Conservation (phyloP, 2,113 vertebrate species). For the Haemorhous mexicanus region DNA sequence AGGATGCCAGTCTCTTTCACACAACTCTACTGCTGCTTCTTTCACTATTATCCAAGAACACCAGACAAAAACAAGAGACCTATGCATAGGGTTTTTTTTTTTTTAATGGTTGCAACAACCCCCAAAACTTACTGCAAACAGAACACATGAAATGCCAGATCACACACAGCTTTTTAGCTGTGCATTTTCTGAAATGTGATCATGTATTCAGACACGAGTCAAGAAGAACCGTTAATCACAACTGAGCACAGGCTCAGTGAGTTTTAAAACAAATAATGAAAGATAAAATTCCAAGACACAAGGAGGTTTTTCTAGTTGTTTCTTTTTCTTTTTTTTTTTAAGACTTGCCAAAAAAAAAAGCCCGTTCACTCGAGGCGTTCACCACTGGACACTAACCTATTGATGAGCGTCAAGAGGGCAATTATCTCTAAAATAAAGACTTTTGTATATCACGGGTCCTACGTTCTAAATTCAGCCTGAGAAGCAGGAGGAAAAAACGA, state of each 20-base stretch:
- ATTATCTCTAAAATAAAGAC: slow-evolving; percentile 64
- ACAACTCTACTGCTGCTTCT: not conserved
- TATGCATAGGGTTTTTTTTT: rapidly evolving
- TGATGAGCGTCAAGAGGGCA: slow-evolving; percentile 53
- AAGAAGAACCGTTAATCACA: not conserved
- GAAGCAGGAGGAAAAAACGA: slow-evolving; percentile 44
- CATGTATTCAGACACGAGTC: not conserved
- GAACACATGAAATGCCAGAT: not conserved
- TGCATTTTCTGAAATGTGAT: not conserved
- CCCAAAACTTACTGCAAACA: not conserved
- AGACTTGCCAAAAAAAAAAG: not conserved
- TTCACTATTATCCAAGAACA: not conserved
- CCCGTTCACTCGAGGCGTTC: not conserved
- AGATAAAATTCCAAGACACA: slow-evolving; percentile 4
- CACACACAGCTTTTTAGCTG: not conserved
- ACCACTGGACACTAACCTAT: slow-evolving; percentile 49
- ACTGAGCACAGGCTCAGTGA: not conserved
- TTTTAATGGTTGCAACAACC: not conserved
- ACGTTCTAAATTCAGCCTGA: slow-evolving; percentile 60
- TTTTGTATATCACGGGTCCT: slow-evolving; percentile 55
- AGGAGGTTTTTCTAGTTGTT: not conserved
- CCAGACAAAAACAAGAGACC: not conserved
- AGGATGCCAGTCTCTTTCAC: not conserved
- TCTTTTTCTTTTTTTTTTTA: not conserved
- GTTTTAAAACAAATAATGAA: slow-evolving; percentile 7